A percentile compares a stretch with the other conserved stretches of the same genome.
Evolutionary conservation across 2,888 invertebrate species (phyloP).

Genomic region (Crossocerus cetratus): DNA sequence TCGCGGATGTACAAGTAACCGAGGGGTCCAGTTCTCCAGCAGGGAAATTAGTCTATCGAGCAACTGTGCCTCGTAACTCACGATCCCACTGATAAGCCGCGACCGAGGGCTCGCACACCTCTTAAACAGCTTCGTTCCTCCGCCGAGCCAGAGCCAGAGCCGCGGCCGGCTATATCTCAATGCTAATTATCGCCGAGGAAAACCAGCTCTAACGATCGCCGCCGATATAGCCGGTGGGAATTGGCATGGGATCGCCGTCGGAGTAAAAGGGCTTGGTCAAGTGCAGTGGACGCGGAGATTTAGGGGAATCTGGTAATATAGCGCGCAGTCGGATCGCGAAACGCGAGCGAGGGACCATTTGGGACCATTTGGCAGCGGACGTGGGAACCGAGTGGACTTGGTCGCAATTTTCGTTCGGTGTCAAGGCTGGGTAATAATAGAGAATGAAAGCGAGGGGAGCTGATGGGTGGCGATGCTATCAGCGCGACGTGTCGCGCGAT

Average conservation of each 20-base stretch:
- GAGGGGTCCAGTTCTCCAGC: neutral
- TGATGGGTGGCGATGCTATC: neutral
- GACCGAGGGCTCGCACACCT: neutral
- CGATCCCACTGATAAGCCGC: slow-evolving; percentile 36
- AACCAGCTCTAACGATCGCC: slow-evolving; percentile 10
- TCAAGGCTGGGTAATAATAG: slow-evolving; percentile 50
- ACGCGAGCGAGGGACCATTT: no score
- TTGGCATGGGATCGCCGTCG: neutral
- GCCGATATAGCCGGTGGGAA: slow-evolving; percentile 19
- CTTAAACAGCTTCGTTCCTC: slow-evolving; percentile 17
- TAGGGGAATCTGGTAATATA: no score
- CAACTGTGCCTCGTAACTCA: slow-evolving; percentile 47
- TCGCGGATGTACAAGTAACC: no score
- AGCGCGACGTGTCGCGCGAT: neutral
- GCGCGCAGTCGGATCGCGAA: no score
- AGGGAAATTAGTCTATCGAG: slow-evolving; percentile 46
- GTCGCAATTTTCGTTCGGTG: slow-evolving; percentile 24
- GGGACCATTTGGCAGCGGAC: slow-evolving; percentile 38
- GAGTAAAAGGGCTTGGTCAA: slow-evolving; percentile 1
- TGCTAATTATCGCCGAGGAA: slow-evolving; percentile 22
- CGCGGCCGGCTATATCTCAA: slow-evolving; percentile 28
- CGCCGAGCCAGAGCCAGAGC: no score
- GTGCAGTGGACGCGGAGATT: neutral
- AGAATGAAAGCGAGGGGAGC: slow-evolving; percentile 14
- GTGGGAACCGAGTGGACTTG: slow-evolving; percentile 8